Percentiles rank a stretch among this genome's conserved stretches.
phyloP scores from a whole-genome alignment of 2,888 invertebrate species.

The Heliconius hortense region DNA sequence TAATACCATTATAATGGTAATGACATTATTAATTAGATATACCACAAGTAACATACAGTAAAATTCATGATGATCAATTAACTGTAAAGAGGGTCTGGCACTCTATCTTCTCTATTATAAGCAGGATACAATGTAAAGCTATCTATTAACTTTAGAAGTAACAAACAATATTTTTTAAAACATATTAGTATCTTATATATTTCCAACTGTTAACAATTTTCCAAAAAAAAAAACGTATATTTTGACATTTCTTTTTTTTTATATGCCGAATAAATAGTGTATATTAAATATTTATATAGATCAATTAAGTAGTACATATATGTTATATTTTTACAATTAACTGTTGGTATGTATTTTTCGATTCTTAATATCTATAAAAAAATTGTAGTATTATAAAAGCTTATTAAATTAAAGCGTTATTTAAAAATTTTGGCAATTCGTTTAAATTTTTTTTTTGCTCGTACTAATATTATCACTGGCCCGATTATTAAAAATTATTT shows the following conservation, averaged over 20 bases:
- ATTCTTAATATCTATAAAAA: not conserved
- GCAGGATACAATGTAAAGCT: not conserved
- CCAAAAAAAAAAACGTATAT: too few relatives aligned
- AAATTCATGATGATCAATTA: too few relatives aligned
- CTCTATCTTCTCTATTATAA: not conserved
- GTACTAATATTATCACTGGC: conserved; percentile 6
- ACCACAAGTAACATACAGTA: too few relatives aligned
- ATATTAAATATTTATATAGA: not conserved
- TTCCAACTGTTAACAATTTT: too few relatives aligned
- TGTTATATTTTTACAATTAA: too few relatives aligned
- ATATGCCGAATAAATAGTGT: not conserved
- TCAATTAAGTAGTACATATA: not conserved
- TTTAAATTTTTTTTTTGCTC: not conserved
- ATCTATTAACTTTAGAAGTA: too few relatives aligned
- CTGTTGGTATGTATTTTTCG: too few relatives aligned
- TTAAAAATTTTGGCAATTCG: conserved; percentile 2
- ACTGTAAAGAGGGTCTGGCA: too few relatives aligned
- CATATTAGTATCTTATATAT: too few relatives aligned
- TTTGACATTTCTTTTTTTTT: not conserved
- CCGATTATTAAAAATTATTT: not conserved
- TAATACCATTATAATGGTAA: not conserved
- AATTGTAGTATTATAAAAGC: conserved; percentile 14
- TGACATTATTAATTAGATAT: not conserved
- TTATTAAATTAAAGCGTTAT: not conserved
- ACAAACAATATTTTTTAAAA: too few relatives aligned